phyloP scores from a whole-genome alignment of 2,113 vertebrate genomes.

The Oceanodroma tethys region DNA sequence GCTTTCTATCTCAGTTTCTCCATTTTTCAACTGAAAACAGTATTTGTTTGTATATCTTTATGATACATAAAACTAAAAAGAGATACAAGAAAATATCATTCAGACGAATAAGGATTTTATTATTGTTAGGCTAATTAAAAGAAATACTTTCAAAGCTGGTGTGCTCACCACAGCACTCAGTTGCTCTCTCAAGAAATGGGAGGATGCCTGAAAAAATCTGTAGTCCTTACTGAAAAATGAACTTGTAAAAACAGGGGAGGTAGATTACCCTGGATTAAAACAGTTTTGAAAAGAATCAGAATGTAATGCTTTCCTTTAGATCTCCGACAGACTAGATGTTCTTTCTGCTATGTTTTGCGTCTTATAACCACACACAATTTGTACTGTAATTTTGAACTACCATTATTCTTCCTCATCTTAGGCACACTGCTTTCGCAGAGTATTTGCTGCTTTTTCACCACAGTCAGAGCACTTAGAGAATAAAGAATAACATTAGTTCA shows the following conservation, averaged over 20 bases:
- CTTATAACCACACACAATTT: not conserved
- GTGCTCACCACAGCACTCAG: not conserved
- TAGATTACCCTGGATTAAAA: not conserved
- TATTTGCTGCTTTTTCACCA: not conserved
- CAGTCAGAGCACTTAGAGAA: not conserved
- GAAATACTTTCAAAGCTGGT: not conserved
- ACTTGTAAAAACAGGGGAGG: not conserved
- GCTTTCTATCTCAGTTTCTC: not conserved
- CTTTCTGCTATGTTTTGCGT: not conserved
- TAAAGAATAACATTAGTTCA: not conserved
- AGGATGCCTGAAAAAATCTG: not conserved
- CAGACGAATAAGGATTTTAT: not conserved
- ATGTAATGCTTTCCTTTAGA: not conserved
- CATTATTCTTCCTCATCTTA: not conserved
- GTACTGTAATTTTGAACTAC: not conserved
- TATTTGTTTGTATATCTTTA: not conserved
- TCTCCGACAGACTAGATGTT: not conserved
- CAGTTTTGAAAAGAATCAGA: not conserved
- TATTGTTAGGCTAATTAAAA: not conserved
- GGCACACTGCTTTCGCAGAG: not conserved
- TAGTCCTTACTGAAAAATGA: not conserved
- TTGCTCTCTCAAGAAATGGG: not conserved
- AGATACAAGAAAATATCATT: not conserved
- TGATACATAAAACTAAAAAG: not conserved
- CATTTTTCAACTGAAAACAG: not conserved